These are phyloP conservation scores for Cyprichromis sp. DNA, from an alignment of 2,113 vertebrate species.

Conservation along the genomic window DNA sequence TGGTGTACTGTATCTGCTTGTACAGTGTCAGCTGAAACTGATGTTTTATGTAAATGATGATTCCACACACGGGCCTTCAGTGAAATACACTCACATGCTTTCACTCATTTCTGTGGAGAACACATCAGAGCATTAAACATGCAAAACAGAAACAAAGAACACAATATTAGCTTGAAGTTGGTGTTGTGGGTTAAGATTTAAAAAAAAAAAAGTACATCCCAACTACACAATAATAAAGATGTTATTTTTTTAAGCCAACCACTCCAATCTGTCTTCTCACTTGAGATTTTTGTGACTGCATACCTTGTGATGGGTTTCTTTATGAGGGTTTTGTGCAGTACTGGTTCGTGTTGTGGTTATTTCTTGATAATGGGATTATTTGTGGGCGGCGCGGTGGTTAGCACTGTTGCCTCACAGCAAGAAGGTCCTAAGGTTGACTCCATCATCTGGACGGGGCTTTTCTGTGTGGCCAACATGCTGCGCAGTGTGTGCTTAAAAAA, in stretches of 20 bases:
- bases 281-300: background rate
- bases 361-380: background rate
- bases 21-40: background rate
- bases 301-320: background rate
- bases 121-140: background rate
- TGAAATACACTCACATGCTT: background rate
- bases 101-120: background rate
- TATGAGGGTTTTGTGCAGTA: background rate
- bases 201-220: background rate
- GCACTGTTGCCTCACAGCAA: background rate
- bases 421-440: background rate
- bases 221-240: conserved; percentile 33
- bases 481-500: background rate
- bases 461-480: background rate
- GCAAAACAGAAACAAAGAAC: background rate
- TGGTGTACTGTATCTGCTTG: background rate
- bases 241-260: conserved; percentile 42
- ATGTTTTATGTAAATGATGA: background rate
- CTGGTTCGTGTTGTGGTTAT: background rate
- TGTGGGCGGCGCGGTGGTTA: rapidly evolving
- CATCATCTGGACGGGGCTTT: background rate
- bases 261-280: background rate
- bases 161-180: background rate
- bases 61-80: background rate
- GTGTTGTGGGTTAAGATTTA: background rate